Base-by-base conservation (phyloP, 1,140 invertebrate genomes). In the Calosoma granatense region DNA sequence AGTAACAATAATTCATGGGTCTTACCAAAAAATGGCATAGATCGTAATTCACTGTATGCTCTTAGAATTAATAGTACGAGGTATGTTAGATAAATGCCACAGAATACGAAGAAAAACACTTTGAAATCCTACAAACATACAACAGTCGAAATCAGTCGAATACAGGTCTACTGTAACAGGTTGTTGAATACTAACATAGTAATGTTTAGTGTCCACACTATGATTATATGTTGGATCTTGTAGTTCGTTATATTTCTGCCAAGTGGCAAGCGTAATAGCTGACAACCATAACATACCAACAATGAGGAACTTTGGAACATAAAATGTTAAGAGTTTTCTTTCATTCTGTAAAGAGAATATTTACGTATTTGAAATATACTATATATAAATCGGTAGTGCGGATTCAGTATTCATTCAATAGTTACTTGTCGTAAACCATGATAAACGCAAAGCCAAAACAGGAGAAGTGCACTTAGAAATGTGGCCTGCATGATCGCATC, bases 21-120 rank as follows among this genome's bases (percentile, higher is more conserved):
- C 77, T 83, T 78, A 96, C 93, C 93, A 81, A 97, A 97, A 74
- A 90, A 97, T 59, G 93, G 93, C 94, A 97, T 97, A 9, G 92
- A 90, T 66, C 92, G 79, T 22, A 98, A 77, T 76, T 98, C 94
- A 61, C 86, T 93, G 68, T 95, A 97, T 1, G 94, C 93, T 67
- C 87, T 84, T 19, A 97, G 74, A 57, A 96, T 83, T 17, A 97
- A 74, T 63, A 91, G 81, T 1, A 88, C 64, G 53, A 97, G 74
- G 74, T 95, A 97, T 9, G 91, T 70, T 43, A 96, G 76, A 69
- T 97, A 97, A 58, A 94, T 68, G 41, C 83, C 82, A 59, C 88
- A 84, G 65, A 90, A 82, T 15, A 88, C 82, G 69, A 92, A 92
- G 76, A 97, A 95, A 69, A 92, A 90, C 51, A 88, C 79, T 75